A percentile compares a stretch with the other conserved stretches of the same genome.
Evolutionary conservation across 2,888 invertebrate species (phyloP).

Genomic region (Caenorhabditis sp.): DNA sequence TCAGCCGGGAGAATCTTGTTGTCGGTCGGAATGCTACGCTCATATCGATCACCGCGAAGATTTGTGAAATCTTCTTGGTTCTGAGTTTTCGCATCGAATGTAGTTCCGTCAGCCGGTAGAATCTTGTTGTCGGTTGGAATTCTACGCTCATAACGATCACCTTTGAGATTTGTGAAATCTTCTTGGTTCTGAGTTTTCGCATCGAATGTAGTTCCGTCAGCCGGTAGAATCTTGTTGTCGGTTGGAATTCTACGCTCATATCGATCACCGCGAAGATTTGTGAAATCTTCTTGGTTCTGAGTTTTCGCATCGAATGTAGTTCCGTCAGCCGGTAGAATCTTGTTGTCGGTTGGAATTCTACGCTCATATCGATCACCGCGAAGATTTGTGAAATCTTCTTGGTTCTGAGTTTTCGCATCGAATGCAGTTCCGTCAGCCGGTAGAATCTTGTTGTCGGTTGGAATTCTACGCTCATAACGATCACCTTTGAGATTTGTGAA

Average conservation of each 20-base stretch:
- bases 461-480: neutral
- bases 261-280: slow-evolving; percentile 3
- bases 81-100: slow-evolving; percentile 3
- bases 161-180: neutral
- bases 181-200: slow-evolving; percentile 4
- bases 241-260: neutral
- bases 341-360: neutral
- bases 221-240: neutral
- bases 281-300: slow-evolving; percentile 9
- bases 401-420: slow-evolving; percentile 1
- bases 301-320: neutral
- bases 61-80: slow-evolving; percentile 9
- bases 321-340: neutral
- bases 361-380: slow-evolving; percentile 1
- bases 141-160: neutral
- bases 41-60: slow-evolving; percentile 6
- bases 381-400: slow-evolving; percentile 3
- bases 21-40: neutral
- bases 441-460: neutral
- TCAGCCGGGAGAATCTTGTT: neutral
- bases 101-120: neutral
- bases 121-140: slow-evolving; percentile 2
- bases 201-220: slow-evolving; percentile 1
- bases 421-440: slow-evolving; percentile 1
- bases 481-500: slow-evolving; percentile 3